Evolutionary conservation across 1,140 invertebrate species (phyloP), one percentile per base, ranked within the genome.

Genomic region (Psilanteris sp.): DNA sequence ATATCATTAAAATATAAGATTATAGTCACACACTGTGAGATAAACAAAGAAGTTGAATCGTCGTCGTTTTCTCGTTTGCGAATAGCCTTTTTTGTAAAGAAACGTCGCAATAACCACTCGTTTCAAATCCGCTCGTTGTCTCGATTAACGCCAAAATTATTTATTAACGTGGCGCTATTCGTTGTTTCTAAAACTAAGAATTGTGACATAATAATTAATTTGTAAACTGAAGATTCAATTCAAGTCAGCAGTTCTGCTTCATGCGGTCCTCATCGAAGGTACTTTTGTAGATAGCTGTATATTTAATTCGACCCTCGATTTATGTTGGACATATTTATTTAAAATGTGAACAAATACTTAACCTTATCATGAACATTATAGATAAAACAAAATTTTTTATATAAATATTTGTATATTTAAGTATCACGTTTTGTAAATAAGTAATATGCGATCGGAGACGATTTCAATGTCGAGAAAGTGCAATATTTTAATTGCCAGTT

Each of bases 1-100:
- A 78, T 78, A 78, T 78, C 76, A 78, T 78, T 78, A 71, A 67
- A 52, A 43, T 71, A 41, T 78, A 78, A 74, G 70, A 61, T 68
- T 70, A 62, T 66, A 78, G 76, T 73, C 74, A 66, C 66, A 70
- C 39, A 50, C 20, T 62, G 64, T 37, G 39, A 55, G 31, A 37
- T 4, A 41, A 70, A 44, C 5, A 32, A 9, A 10, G 55, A 75
- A 62, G 26, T 18, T 20, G 41, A 55, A 26, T 72, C 50, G 67
- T 77, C 55, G 52, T 70, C 62, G 54, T 66, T 37, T 72, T 62
- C 44, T 50, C 41, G 50, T 41, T 61, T 31, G 29, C 24, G 50
- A 41, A 71, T 39, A 39, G 54, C 34, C 46, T 61, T 67, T 77
- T 67, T 50, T 52, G 18, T 26, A 1, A 7, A 31, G 48, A 72